Evolutionary conservation across 1,140 invertebrate species (phyloP), one percentile per base, ranked within the genome.

Genomic region (Drosophila subpulchrella): DNA sequence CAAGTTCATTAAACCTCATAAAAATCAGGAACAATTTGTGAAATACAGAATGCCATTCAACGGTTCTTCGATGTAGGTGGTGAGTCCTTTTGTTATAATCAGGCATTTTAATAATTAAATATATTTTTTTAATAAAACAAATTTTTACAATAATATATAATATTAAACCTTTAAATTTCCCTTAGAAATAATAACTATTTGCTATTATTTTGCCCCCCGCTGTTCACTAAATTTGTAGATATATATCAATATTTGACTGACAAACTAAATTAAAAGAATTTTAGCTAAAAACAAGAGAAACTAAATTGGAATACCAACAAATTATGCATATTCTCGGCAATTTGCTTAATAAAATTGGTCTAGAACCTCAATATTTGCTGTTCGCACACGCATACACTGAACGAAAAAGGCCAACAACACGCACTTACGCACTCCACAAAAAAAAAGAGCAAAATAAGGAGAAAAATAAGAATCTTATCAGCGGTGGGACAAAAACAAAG

Each of bases 391-490:
- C 46, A 51, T 46, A 24, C 42, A 46, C 42, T 46, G 32, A 0
- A 27, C 13, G 38, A 17, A 17, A 34, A 34, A 6, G 12, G n/a
- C 0, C 30, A 8, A 61, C 54, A 65, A 53, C 60, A 83, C 68
- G 68, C 68, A 81, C 44, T 54, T 46, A 59, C 66, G 44, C 39
- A 75, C 68, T 54, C 39, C 32, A 0, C 38, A 6, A 1, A 60
- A 48, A 59, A 75, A 30, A 36, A 44, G 36, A 63, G 73, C 51
- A 60, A 71, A 75, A 62, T 47, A 72, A 56, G 58, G 51, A 51
- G 56, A 60, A 78, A 84, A 65, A 53, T 75, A 76, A 38, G 72
- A 75, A 82, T 88, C 83, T 85, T 85, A 85, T 85, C 82, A 85
- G 70, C 70, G 34, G 70, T 34, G 46, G 39, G 41, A 73, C 32